Evolutionary conservation across 1,140 invertebrate species (phyloP).

Genomic region (Bombus affinis): DNA sequence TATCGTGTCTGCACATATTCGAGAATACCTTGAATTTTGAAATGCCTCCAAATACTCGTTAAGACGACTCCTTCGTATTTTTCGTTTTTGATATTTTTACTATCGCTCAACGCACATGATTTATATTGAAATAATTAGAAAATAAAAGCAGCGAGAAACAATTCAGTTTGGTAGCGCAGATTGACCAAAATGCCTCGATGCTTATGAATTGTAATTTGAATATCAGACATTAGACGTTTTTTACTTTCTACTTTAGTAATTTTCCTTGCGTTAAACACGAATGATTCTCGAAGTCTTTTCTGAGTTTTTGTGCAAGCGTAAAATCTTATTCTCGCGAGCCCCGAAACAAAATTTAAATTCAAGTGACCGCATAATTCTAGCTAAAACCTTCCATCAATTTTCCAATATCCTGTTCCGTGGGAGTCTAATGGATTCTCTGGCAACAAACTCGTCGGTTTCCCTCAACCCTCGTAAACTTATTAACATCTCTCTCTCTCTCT

Average conservation of each 20-base stretch:
- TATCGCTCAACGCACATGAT: neutral
- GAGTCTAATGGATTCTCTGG: slow-evolving; percentile 21
- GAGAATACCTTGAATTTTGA: slow-evolving; percentile 14
- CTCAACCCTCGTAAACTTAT: slow-evolving; percentile 47
- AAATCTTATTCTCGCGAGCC: neutral
- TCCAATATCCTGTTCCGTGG: slow-evolving; percentile 22
- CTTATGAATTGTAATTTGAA: neutral
- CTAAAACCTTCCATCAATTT: slow-evolving; percentile 24
- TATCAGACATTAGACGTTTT: neutral
- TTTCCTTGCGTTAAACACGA: too few species aligned
- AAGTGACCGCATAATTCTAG: slow-evolving; percentile 26
- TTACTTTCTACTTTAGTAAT: too few species aligned
- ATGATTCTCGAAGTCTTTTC: neutral
- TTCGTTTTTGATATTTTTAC: too few species aligned
- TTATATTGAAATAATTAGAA: too few species aligned
- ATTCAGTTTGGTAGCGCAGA: too few species aligned
- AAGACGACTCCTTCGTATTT: neutral
- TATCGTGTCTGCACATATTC: neutral
- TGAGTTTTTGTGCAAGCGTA: neutral
- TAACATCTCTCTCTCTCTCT: slow-evolving; percentile 15
- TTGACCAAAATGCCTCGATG: too few species aligned
- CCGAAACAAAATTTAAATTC: slow-evolving; percentile 9
- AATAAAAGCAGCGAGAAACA: too few species aligned
- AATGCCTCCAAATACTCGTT: slow-evolving; percentile 17
- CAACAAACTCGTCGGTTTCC: slow-evolving; percentile 36